Conservation (phyloP, 2,113 vertebrate species). For the Dryoscopus gambensis region DNA sequence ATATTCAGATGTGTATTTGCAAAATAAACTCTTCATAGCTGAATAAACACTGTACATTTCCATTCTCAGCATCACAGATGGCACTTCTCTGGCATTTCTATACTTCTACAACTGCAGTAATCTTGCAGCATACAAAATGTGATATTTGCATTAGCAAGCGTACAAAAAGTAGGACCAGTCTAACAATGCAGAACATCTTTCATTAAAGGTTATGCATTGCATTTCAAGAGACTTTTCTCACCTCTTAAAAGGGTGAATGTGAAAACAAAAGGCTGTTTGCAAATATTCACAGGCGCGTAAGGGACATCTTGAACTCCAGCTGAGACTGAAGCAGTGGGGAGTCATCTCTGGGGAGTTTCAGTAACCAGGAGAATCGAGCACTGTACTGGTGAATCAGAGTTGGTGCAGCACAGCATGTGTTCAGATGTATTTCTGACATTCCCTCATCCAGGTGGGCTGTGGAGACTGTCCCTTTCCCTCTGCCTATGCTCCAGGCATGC, state of each 20-base stretch:
- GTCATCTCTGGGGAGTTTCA: not conserved
- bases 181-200: not conserved
- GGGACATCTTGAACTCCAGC: not conserved
- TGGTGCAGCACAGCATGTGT: not conserved
- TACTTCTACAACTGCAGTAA: not conserved
- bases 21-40: conserved; percentile 26
- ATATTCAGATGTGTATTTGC: not conserved
- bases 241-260: not conserved
- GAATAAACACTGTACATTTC: not conserved
- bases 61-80: not conserved
- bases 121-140: not conserved
- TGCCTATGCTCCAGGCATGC: not conserved
- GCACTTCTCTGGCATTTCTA: not conserved
- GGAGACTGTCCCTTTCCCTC: not conserved
- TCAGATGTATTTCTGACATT: not conserved
- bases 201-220: not conserved
- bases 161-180: not conserved
- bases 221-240: not conserved
- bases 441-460: not conserved
- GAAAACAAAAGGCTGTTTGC: not conserved
- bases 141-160: not conserved
- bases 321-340: not conserved
- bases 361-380: not conserved
- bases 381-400: not conserved
- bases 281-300: not conserved